phyloP scores from a whole-genome alignment of 2,797 vertebrate genomes.

The Antennarius maculatus region DNA sequence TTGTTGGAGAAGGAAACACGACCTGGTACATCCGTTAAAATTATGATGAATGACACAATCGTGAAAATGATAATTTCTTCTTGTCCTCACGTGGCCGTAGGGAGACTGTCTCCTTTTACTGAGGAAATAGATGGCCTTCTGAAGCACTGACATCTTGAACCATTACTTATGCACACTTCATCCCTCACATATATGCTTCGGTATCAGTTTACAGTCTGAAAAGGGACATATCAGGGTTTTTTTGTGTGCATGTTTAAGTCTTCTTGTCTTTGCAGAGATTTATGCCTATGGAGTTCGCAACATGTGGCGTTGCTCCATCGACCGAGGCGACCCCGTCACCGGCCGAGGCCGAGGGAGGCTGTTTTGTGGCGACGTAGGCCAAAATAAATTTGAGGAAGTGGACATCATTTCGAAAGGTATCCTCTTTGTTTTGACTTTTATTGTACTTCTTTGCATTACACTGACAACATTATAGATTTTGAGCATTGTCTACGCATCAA shows the following conservation, averaged over 20 bases:
- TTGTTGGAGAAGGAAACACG: constrained; percentile 68
- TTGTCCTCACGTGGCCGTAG: background rate
- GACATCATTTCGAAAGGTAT: constrained; percentile 82
- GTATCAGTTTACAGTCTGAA: background rate
- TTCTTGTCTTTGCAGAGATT: constrained; percentile 68
- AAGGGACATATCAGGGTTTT: background rate
- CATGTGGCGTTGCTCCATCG: constrained; percentile 89
- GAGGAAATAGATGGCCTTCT: background rate
- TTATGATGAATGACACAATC: background rate
- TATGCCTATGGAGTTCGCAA: constrained; percentile 88
- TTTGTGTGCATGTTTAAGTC: background rate
- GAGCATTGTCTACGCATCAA: background rate
- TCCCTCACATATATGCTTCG: background rate
- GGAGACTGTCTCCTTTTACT: background rate
- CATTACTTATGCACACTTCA: background rate
- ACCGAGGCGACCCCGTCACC: constrained; percentile 81
- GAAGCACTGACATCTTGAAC: background rate
- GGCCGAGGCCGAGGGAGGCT: constrained; percentile 78
- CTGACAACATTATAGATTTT: background rate
- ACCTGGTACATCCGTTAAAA: constrained; percentile 59
- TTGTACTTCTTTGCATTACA: background rate
- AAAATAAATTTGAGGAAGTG: constrained; percentile 88
- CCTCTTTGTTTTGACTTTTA: background rate
- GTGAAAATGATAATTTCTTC: background rate
- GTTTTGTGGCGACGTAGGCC: constrained; percentile 87